Evolutionary conservation across 2,888 invertebrate genomes (phyloP).

Genomic region (Smittia aterrima): DNA sequence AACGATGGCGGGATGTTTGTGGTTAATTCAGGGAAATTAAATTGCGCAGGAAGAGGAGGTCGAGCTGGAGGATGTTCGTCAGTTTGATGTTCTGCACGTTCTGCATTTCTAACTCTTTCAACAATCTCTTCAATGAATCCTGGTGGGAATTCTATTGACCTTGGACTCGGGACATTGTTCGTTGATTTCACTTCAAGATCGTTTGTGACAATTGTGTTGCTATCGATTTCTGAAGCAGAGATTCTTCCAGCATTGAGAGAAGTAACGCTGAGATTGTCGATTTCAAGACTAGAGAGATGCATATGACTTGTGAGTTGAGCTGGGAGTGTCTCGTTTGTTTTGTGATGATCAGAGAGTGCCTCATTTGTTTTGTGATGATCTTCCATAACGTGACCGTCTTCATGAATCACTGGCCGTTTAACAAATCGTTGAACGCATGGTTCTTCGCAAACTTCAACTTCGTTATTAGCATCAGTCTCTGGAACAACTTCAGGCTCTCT

Average conservation of each 20-base stretch:
- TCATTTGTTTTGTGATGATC: conserved; percentile 42
- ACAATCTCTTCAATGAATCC: conserved; percentile 68
- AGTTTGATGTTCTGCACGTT: conserved; percentile 51
- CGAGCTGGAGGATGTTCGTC: conserved; percentile 52
- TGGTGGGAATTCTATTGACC: conserved; percentile 67
- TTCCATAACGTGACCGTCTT: conserved; percentile 44
- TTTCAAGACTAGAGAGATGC: conserved; percentile 73
- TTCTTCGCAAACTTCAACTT: not conserved
- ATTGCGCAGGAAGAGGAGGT: conserved; percentile 57
- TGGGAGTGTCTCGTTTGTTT: conserved; percentile 44
- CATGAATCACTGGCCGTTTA: conserved; percentile 43
- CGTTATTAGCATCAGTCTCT: not conserved
- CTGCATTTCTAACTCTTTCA: conserved; percentile 53
- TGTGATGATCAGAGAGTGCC: conserved; percentile 45
- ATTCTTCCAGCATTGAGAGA: conserved; percentile 78
- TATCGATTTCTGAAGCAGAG: conserved; percentile 77
- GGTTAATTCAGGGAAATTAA: conserved; percentile 50
- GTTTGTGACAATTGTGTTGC: conserved; percentile 67
- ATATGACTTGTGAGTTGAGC: conserved; percentile 51
- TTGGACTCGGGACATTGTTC: conserved; percentile 59
- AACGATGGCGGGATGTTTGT: conserved; percentile 57
- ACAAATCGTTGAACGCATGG: not conserved
- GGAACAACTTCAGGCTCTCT: not conserved
- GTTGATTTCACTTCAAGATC: conserved; percentile 71
- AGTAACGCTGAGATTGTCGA: conserved; percentile 73